Conservation (phyloP, 2,113 vertebrate species). For the Chamaetylas fuelleborni region DNA sequence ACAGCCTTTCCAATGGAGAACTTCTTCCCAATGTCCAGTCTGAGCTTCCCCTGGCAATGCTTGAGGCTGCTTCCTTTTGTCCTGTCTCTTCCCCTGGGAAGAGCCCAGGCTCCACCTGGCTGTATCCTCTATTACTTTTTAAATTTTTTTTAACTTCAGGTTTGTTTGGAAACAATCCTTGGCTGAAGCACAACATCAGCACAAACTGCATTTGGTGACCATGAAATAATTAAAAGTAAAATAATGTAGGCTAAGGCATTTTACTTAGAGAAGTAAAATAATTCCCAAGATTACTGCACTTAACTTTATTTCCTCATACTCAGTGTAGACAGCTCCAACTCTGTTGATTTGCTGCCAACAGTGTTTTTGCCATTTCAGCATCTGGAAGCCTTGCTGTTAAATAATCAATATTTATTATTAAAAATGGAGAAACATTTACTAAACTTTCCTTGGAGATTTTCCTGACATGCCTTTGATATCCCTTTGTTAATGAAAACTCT, state of each 20-base stretch:
- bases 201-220: neutral
- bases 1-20: neutral
- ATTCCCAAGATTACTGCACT: neutral
- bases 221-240: neutral
- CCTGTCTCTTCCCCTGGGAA: neutral
- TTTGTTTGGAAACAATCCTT: neutral
- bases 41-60: neutral
- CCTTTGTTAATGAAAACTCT: neutral
- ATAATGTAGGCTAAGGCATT: neutral
- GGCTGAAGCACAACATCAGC: neutral
- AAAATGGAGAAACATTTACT: slow-evolving; percentile 4
- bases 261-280: neutral
- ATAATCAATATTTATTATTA: slow-evolving; percentile 47
- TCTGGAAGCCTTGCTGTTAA: slow-evolving; percentile 31
- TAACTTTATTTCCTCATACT: neutral
- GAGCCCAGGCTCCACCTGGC: neutral
- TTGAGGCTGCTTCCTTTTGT: neutral
- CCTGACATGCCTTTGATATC: neutral
- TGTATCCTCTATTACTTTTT: neutral
- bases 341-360: neutral
- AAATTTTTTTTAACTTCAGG: neutral
- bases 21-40: neutral
- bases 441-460: neutral
- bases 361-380: slow-evolving; percentile 19
- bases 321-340: neutral